Percentiles rank a stretch among this genome's conserved stretches.
Conservation (phyloP, 2,797 vertebrate genomes). For the Echeneis naucrates region DNA sequence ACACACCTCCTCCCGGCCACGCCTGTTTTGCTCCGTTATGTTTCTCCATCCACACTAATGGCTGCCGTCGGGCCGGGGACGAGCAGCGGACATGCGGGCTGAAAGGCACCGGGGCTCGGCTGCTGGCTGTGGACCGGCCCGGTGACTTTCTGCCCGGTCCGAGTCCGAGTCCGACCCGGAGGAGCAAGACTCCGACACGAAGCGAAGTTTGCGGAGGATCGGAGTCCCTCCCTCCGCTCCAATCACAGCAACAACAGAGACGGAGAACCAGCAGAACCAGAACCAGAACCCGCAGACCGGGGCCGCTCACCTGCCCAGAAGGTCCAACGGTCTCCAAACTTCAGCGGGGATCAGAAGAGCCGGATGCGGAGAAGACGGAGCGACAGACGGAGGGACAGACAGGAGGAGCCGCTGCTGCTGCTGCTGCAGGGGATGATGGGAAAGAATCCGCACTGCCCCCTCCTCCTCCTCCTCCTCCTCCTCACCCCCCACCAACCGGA, state of each 20-base stretch:
- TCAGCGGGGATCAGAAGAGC: constrained; percentile 22
- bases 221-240: not conserved
- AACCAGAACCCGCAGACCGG: not conserved
- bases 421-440: constrained; percentile 75
- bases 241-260: constrained; percentile 34
- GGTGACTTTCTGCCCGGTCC: not conserved
- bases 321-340: constrained; percentile 29
- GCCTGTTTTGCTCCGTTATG: constrained; percentile 75
- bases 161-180: not conserved
- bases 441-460: constrained; percentile 76
- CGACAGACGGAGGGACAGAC: constrained; percentile 11
- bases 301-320: constrained; percentile 42
- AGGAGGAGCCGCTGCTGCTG: constrained; percentile 37
- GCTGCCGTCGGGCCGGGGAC: constrained; percentile 34
- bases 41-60: constrained; percentile 58
- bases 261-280: not conserved
- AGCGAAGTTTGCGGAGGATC: constrained; percentile 37
- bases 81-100: constrained; percentile 13
- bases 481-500: not conserved
- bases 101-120: not conserved
- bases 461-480: not conserved
- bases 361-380: constrained; percentile 23
- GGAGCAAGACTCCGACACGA: constrained; percentile 2
- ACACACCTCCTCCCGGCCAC: constrained; percentile 56
- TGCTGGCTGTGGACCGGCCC: not conserved